A percentile compares a stretch with the other conserved stretches of the same genome.
phyloP scores from a whole-genome alignment of 2,113 vertebrate genomes.

The Dasyprocta punctata region DNA sequence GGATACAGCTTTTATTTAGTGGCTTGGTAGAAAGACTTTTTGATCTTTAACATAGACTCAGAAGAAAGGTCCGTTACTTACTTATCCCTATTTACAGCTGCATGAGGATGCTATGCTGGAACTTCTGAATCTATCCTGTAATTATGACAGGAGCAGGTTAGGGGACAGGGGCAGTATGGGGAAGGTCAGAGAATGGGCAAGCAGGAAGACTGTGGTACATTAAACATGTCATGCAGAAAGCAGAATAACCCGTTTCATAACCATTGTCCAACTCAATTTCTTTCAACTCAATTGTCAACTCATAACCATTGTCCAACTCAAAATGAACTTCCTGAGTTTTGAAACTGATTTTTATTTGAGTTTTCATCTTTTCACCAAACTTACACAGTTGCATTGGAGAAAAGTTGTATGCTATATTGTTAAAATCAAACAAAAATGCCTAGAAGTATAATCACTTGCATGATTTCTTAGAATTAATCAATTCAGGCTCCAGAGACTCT shows the following conservation, averaged over 20 bases:
- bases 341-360: background rate
- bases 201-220: background rate
- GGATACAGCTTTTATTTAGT: background rate
- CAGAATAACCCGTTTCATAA: background rate
- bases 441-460: background rate
- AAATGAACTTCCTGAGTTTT: no score
- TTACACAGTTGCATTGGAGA: background rate
- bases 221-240: background rate
- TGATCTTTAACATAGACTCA: background rate
- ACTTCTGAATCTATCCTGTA: background rate
- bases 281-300: no score
- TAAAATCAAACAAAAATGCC: conserved; percentile 27
- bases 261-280: background rate
- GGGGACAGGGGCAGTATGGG: background rate
- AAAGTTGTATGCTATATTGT: background rate
- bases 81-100: background rate
- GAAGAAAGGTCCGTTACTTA: background rate
- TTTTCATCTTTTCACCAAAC: background rate
- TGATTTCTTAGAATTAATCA: background rate
- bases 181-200: background rate
- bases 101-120: background rate
- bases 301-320: background rate
- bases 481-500: no score
- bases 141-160: background rate
- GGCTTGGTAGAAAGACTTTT: background rate